Base-by-base conservation (phyloP, 2,797 vertebrate species). In the Pantherophis vulpinus region DNA sequence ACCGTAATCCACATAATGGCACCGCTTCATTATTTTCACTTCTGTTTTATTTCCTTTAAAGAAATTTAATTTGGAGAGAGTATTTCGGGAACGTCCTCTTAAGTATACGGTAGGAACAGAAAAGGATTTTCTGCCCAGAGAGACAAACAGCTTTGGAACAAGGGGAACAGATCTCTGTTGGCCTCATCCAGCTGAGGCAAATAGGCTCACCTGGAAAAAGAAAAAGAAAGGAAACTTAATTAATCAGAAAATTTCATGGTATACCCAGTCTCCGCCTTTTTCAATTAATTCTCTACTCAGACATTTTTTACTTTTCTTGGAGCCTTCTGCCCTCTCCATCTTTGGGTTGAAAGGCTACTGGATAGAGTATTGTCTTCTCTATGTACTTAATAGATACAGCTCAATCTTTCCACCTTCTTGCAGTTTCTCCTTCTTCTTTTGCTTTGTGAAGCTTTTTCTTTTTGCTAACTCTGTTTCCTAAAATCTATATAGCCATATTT, bases 1-100 rank as follows among this genome's bases (percentile, higher is more conserved):
- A 97, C 95, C 95, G 96, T 96, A 97, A 96, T 95, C 96, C 94
- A 94, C 91, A 92, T 97, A 96, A 93, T 94, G 92, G 93, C 93
- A 92, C 86, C 55, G 92, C 96, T 96, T 96, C 94, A 93, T 95
- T 94, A 79, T 94, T 94, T 93, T 93, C 95, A 91, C 91, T 91
- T 90, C 88, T 20, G 37, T 95, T 96, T 95, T 95, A 92, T 95
- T 97, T 97, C 94, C 95, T 96, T 92, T 94, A 94, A 95, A 95
- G 93, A 94, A 93, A 95, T 95, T 95, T 96, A 95, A 95, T 97
- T 97, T 96, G 87, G 93, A 95, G 91, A 93, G 25, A 20, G 66
- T 55, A 29, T 63, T 27, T 63, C 13, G 20, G 95, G 87, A 93
- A 95, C 83, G 94, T 94, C 94, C 10, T 51, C 93, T 94, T 89